A percentile compares a stretch with the other conserved stretches of the same genome.
These are phyloP conservation scores for Drosophila anomelani DNA, from an alignment of 2,888 invertebrate species.

Conservation along the genomic window DNA sequence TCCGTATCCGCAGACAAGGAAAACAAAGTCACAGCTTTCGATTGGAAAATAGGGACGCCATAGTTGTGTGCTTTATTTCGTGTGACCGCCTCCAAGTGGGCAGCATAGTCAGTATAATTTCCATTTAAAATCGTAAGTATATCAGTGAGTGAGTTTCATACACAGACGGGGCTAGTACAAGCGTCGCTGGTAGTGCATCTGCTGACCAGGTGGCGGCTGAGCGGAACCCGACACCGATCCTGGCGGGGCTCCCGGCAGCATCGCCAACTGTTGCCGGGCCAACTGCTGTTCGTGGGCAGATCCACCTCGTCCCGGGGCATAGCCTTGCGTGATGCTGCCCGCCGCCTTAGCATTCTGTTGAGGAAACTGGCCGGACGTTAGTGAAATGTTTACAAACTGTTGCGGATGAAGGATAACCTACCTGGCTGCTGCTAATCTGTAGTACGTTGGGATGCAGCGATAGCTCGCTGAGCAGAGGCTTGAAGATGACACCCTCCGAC, in stretches of 20 bases:
- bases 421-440: slow-evolving; percentile 75
- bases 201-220: slow-evolving; percentile 76
- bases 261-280: slow-evolving; percentile 79
- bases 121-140: slow-evolving; percentile 64
- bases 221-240: slow-evolving; percentile 54
- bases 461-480: slow-evolving; percentile 82
- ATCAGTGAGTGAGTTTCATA: slow-evolving; percentile 61
- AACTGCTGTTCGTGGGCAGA: slow-evolving; percentile 77
- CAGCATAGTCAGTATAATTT: slow-evolving; percentile 46
- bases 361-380: slow-evolving; percentile 7
- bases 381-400: background rate
- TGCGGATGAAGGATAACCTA: background rate
- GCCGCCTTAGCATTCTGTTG: slow-evolving; percentile 90
- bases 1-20: background rate
- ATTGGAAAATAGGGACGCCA: slow-evolving; percentile 78
- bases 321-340: slow-evolving; percentile 93
- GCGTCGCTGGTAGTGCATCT: slow-evolving; percentile 79
- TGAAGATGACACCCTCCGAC: slow-evolving; percentile 82
- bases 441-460: slow-evolving; percentile 83
- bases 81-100: slow-evolving; percentile 40
- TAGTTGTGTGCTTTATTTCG: slow-evolving; percentile 73
- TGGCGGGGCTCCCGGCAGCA: slow-evolving; percentile 61
- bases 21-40: slow-evolving; percentile 9
- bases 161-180: slow-evolving; percentile 69
- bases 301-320: slow-evolving; percentile 89